A percentile compares a stretch with the other conserved stretches of the same genome.
Conservation (phyloP, 2,797 vertebrate species). For the Myotis planiceps region DNA sequence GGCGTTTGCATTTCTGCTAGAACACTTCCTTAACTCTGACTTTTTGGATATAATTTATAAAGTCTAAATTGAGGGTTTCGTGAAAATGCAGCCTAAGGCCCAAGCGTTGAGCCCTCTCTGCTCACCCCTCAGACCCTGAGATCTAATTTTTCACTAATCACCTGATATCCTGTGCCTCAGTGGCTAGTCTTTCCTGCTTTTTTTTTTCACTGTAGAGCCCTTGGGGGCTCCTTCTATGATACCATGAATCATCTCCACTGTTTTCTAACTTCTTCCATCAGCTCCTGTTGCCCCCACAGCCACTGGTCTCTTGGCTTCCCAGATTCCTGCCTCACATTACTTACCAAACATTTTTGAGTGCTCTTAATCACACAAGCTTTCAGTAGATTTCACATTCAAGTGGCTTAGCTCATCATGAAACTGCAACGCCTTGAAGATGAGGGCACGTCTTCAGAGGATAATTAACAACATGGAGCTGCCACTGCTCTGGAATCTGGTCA, state of each 20-base stretch:
- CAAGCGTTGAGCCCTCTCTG: not conserved
- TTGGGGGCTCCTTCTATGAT: not conserved
- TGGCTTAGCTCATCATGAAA: not conserved
- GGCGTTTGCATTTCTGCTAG: not conserved
- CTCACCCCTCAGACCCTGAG: not conserved
- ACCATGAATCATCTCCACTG: not conserved
- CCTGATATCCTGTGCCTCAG: not conserved
- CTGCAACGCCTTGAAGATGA: not conserved
- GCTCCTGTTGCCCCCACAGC: not conserved
- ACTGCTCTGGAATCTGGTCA: not conserved
- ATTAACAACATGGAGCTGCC: rapidly evolving
- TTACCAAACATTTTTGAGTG: not conserved
- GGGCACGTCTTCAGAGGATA: not conserved
- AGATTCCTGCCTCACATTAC: not conserved
- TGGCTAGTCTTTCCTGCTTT: not conserved
- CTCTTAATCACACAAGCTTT: not conserved
- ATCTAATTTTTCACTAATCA: not conserved
- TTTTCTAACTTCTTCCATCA: not conserved
- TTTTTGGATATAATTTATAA: not conserved
- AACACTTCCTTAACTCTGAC: not conserved
- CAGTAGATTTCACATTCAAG: not conserved
- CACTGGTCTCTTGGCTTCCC: not conserved
- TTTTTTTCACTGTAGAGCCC: too few relatives aligned
- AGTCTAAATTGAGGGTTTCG: not conserved
- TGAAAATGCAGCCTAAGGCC: not conserved